Evolutionary conservation across 2,888 invertebrate species (phyloP).

Genomic region (Sericinus montela): DNA sequence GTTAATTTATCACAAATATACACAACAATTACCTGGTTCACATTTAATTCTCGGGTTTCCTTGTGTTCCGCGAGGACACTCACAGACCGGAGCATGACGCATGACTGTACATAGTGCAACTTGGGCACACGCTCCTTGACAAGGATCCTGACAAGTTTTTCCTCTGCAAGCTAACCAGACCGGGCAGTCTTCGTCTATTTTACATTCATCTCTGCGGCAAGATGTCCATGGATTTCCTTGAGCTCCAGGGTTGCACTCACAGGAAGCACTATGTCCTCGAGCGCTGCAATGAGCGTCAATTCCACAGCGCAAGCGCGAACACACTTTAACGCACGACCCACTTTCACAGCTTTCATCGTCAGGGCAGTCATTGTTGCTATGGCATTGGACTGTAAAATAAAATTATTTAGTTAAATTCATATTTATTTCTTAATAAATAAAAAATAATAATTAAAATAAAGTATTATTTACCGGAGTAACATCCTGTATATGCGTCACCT

Average conservation of each 20-base stretch:
- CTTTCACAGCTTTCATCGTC: conserved; percentile 90
- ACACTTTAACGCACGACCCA: conserved; percentile 89
- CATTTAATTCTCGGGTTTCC: conserved; percentile 88
- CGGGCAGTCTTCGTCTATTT: conserved; percentile 86
- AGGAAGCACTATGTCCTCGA: conserved; percentile 88
- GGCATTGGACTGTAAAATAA: conserved; percentile 85
- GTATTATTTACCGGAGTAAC: conserved; percentile 81
- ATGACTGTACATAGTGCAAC: conserved; percentile 87
- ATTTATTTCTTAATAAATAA: conserved; percentile 1
- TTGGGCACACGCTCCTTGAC: conserved; percentile 89
- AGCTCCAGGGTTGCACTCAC: conserved; percentile 87
- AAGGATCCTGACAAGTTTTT: conserved; percentile 90
- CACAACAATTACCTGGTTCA: conserved; percentile 62
- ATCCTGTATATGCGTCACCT: conserved; percentile 89
- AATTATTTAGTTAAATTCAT: conserved; percentile 3
- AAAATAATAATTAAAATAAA: background rate
- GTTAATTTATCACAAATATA: background rate
- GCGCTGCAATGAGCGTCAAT: conserved; percentile 87
- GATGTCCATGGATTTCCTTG: conserved; percentile 88
- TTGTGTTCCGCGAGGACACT: conserved; percentile 89
- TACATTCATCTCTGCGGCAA: conserved; percentile 89
- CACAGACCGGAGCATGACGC: conserved; percentile 87
- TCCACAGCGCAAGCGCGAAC: conserved; percentile 89
- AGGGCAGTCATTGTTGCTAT: conserved; percentile 91
- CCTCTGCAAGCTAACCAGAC: conserved; percentile 88